Evolutionary conservation across 2,113 vertebrate species (phyloP), one percentile per base, ranked within the genome.

Genomic region (Aythya baeri): DNA sequence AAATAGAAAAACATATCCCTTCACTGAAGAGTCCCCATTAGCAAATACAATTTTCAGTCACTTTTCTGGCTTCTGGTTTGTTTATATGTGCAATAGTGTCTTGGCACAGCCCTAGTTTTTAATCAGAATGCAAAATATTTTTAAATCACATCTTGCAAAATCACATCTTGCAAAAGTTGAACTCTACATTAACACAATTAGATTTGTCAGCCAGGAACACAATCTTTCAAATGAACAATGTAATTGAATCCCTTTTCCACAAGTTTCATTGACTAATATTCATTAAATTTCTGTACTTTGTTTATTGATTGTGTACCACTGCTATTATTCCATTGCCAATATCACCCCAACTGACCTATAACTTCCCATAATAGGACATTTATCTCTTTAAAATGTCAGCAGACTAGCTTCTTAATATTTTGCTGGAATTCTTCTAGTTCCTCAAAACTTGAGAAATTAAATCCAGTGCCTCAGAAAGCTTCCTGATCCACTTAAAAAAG

Each of bases 371-470:
- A 67, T 81, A 88, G 34, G 55, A 72, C 36, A 77, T 93, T 86
- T 88, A 86, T 93, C 83, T 86, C 57, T 91, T 73, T 25, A 90
- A 92, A 92, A 92, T 94, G 65, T 94, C 83, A 96, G 36, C 72
- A 84, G 18, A 38, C n/a, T 54, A n/a, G 9, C 52, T 88, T 88
- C 86, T 34, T 81, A 90, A 71, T 88, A 62, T 93, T 89, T 95
- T 27, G 38, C 29, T 93, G 85, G 82, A 88, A 91, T 34, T 15
- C 29, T 90, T 86, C 86, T 86, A 90, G 16, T 74, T 90, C 68
- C 66, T 90, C 88, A 83, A 86, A 88, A 83, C 36, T 63, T 23
- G 36, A 88, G 80, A 81, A 90, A 72, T 77, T 71, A 71, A 70
- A 79, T 63, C 73, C 22, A 86, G 25, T 66, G 38, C 62, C 36